Evolutionary conservation across 2,113 vertebrate species (phyloP), one percentile per base, ranked within the genome.

Genomic region (Strigops habroptila): DNA sequence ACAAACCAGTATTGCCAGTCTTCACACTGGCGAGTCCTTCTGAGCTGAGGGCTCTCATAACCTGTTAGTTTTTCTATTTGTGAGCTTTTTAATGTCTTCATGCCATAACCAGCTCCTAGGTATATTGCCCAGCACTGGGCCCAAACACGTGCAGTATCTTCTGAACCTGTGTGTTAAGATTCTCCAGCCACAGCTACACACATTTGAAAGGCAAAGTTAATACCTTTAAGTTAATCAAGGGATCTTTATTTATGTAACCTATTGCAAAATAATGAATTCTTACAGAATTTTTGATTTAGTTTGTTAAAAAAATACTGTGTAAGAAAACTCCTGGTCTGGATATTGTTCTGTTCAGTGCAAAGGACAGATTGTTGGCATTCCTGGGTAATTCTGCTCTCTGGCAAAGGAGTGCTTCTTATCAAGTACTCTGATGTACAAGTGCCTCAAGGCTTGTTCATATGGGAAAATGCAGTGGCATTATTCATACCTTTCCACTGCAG

Each of bases 381-480:
- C 70, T 52, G 57, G 69, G 62, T 62, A 82, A 73, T 69, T 82
- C 67, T 88, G 63, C 74, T 90, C 76, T 76, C 95, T 95, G 92
- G 93, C 76, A 84, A 90, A 80, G 81, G 48, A 92, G 62, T 49
- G 74, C 81, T 86, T 93, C 90, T 86, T 84, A 94, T 79, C 80
- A 92, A 93, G 62, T 23, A 59, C 69, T 88, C 75, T 82, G 89
- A 94, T 52, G 84, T 77, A 65, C 74, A 85, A 90, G 49, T 85
- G 93, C 84, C 62, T 65, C 75, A 96, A 84, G 95, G 67, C 75
- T 94, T 76, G 77, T 74, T 95, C 92, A 91, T 48, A 30, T 27
- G 74, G 77, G 83, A 90, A 95, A 95, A 93, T 75, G 87, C 95
- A 88, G 62, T 15, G 70, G 31, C 59, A 73, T 90, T 92, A 96